Evolutionary conservation across 2,888 invertebrate genomes (phyloP).

Genomic region (Scrobipalpa atriplicella): DNA sequence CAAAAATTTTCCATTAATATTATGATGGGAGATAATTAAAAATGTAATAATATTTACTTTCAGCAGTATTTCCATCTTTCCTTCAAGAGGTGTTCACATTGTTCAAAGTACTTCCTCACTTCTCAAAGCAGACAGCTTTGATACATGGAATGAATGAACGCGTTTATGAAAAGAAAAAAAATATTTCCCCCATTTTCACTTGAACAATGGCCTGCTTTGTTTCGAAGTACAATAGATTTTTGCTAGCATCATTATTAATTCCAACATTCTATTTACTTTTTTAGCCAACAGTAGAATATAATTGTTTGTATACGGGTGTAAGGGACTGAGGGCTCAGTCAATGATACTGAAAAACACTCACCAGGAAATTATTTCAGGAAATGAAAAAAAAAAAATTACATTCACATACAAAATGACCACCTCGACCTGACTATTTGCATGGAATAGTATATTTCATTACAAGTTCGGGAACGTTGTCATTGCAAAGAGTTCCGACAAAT

Average conservation of each 20-base stretch:
- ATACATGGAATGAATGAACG: slow-evolving; percentile 30
- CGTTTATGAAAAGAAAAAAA: slow-evolving; percentile 13
- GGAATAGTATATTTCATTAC: no score
- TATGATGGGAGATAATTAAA: no score
- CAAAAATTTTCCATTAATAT: no score
- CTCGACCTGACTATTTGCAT: no score
- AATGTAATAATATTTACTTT: background rate
- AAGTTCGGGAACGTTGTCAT: no score
- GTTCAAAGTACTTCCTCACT: background rate
- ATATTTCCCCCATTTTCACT: background rate
- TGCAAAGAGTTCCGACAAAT: no score
- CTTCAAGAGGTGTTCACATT: background rate
- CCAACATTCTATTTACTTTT: slow-evolving; percentile 4
- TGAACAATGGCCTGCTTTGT: slow-evolving; percentile 10
- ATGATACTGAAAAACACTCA: no score
- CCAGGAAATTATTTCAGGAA: no score
- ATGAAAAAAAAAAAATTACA: no score
- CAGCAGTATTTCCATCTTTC: background rate
- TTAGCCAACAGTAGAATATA: background rate
- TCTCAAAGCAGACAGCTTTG: background rate
- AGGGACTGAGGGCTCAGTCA: no score
- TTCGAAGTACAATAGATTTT: slow-evolving; percentile 17
- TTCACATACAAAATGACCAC: no score
- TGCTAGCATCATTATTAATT: slow-evolving; percentile 9
- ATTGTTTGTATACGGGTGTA: no score